A percentile compares a stretch with the other conserved stretches of the same genome.
Evolutionary conservation across 2,888 invertebrate genomes (phyloP).

Genomic region (Panopea generosa): DNA sequence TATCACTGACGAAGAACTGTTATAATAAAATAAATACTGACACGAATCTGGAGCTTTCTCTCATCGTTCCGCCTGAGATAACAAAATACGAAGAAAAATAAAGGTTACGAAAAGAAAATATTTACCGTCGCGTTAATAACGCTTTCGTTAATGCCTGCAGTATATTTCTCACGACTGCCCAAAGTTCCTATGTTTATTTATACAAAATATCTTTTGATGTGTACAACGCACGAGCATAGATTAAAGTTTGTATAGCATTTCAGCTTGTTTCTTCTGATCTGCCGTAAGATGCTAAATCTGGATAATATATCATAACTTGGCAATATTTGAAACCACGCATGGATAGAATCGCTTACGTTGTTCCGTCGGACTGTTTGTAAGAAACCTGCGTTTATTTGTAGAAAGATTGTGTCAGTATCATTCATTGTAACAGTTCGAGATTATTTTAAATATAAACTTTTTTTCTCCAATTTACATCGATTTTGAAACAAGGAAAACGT

Average conservation of each 20-base stretch:
- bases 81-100: slow-evolving; percentile 31
- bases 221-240: slow-evolving; percentile 35
- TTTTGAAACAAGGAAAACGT: too few relatives aligned
- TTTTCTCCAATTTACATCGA: too few relatives aligned
- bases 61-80: slow-evolving; percentile 31
- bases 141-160: slow-evolving; percentile 13
- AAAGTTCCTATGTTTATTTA: slow-evolving; percentile 54
- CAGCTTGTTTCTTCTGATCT: slow-evolving; percentile 37
- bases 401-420: too few relatives aligned
- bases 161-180: slow-evolving; percentile 30
- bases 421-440: too few relatives aligned
- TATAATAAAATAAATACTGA: slow-evolving; percentile 26
- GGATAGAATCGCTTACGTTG: too few relatives aligned
- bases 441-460: too few relatives aligned
- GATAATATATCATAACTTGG: slow-evolving; percentile 48
- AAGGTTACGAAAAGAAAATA: slow-evolving; percentile 43
- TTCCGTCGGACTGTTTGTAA: too few relatives aligned
- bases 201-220: slow-evolving; percentile 43
- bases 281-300: slow-evolving; percentile 31
- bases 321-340: neutral
- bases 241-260: slow-evolving; percentile 46
- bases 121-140: slow-evolving; percentile 25
- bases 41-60: slow-evolving; percentile 35
- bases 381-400: too few relatives aligned
- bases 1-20: too few relatives aligned